Conservation (phyloP, 2,888 invertebrate species). For the Nemapogon koenigi region DNA sequence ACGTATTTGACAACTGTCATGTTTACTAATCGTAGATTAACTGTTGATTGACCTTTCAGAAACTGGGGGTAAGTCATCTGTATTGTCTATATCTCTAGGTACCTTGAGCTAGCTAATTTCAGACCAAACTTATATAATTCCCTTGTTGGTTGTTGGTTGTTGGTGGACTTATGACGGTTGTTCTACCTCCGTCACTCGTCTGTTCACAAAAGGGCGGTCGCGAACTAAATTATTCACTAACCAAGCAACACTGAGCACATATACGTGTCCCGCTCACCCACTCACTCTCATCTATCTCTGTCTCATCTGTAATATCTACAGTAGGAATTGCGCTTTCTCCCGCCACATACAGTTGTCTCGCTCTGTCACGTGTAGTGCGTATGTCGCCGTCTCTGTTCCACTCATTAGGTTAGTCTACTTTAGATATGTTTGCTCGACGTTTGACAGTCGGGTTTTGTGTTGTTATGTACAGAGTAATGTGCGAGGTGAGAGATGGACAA, state of each 20-base stretch:
- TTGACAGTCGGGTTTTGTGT: slow-evolving; percentile 54
- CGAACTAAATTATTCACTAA: slow-evolving; percentile 49
- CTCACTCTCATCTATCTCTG: slow-evolving; percentile 15
- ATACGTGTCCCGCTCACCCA: slow-evolving; percentile 28
- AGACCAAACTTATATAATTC: no score
- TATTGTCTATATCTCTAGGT: no score
- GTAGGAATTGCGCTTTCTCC: slow-evolving; percentile 55
- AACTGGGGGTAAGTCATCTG: no score
- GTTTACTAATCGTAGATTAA: no score
- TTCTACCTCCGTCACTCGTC: no score
- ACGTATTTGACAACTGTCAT: no score
- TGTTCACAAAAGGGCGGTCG: slow-evolving; percentile 49
- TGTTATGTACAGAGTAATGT: slow-evolving; percentile 27
- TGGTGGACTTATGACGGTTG: no score
- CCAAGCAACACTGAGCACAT: slow-evolving; percentile 47
- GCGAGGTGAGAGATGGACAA: no score
- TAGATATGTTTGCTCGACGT: slow-evolving; percentile 53
- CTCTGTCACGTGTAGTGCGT: slow-evolving; percentile 17
- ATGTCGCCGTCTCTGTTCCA: slow-evolving; percentile 36
- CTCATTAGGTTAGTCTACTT: slow-evolving; percentile 58
- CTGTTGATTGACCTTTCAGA: no score
- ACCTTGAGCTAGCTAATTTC: no score
- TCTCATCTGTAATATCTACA: slow-evolving; percentile 29
- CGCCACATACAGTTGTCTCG: slow-evolving; percentile 43
- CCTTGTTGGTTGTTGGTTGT: no score